These are phyloP conservation scores for Dolomedes plantarius DNA, from an alignment of 2,888 invertebrate genomes.

Conservation along the genomic window DNA sequence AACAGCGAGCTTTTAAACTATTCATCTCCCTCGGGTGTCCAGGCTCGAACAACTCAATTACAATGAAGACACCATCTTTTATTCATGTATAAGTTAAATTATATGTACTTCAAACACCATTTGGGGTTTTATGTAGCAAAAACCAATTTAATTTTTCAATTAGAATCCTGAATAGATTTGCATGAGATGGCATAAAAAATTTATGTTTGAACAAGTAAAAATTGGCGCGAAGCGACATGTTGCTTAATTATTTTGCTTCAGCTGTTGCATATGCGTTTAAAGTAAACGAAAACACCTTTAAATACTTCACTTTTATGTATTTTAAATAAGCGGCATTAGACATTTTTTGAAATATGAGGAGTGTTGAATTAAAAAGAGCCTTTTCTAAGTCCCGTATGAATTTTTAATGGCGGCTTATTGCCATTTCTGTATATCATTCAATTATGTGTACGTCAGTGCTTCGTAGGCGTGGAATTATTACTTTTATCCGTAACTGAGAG, in stretches of 20 bases:
- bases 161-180: slow-evolving; percentile 48
- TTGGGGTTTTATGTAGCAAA: slow-evolving; percentile 38
- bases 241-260: neutral
- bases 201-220: neutral
- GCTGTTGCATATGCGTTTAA: too few relatives aligned
- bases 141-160: slow-evolving; percentile 59
- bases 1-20: neutral
- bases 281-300: too few relatives aligned
- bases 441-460: too few relatives aligned
- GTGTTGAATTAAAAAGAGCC: too few relatives aligned
- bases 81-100: slow-evolving; percentile 1
- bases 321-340: too few relatives aligned
- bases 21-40: neutral
- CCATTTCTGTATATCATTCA: too few relatives aligned
- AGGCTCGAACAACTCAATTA: neutral
- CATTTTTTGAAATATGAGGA: too few relatives aligned
- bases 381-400: too few relatives aligned
- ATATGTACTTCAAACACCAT: neutral
- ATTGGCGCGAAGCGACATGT: neutral
- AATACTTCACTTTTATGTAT: too few relatives aligned
- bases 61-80: neutral
- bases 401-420: too few relatives aligned
- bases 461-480: too few relatives aligned
- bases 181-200: slow-evolving; percentile 11
- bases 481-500: too few relatives aligned